These are phyloP conservation scores for Chaetogeoica ovagalla DNA, from an alignment of 2,888 invertebrate species.

Conservation along the genomic window DNA sequence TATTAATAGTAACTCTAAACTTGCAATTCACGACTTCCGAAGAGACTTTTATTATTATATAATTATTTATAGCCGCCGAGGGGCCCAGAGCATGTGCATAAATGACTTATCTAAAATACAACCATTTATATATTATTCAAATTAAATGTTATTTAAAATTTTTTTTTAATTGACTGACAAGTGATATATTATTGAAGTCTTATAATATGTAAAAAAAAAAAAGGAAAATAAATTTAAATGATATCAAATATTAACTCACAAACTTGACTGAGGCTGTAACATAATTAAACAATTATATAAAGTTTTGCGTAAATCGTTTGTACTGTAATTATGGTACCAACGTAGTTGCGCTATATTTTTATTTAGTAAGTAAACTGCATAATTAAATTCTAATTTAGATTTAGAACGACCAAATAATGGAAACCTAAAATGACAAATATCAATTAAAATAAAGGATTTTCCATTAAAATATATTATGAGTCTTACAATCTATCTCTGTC, in stretches of 20 bases:
- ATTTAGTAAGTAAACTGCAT: constrained; percentile 88
- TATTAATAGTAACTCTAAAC: too few species aligned
- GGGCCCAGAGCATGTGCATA: too few species aligned
- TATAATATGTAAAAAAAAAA: neutral
- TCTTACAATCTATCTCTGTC: constrained; percentile 70
- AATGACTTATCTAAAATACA: too few species aligned
- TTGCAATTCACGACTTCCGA: too few species aligned
- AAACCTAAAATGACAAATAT: constrained; percentile 65
- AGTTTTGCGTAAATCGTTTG: constrained; percentile 75
- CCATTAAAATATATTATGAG: neutral
- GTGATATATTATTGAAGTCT: neutral
- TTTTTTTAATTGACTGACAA: neutral
- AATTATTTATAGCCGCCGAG: too few species aligned
- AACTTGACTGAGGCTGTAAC: constrained; percentile 60
- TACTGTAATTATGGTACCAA: constrained; percentile 74
- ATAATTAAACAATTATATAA: constrained; percentile 73
- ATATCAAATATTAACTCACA: constrained; percentile 25
- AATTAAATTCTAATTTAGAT: constrained; percentile 78
- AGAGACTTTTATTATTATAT: too few species aligned
- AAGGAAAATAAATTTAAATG: neutral
- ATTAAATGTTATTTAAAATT: neutral
- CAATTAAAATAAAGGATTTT: constrained; percentile 2
- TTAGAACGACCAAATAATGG: constrained; percentile 80
- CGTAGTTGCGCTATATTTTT: constrained; percentile 91
- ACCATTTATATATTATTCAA: too few species aligned